Base-by-base conservation (phyloP, 2,797 vertebrate species). In the Heteromormyrus szaboi region DNA sequence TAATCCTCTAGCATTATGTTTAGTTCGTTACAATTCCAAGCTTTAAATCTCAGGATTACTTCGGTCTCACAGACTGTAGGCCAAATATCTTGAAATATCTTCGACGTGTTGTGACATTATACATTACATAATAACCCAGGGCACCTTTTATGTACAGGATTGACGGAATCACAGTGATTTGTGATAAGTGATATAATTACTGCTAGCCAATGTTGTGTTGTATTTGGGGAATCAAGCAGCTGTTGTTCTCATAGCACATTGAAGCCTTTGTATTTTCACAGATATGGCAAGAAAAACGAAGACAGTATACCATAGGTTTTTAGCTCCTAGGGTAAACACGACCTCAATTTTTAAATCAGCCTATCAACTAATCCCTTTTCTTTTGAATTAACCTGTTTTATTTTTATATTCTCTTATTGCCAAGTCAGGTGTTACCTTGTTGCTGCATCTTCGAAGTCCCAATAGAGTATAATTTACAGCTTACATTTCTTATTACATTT, bases 271-370 rank as follows among this genome's bases (percentile, higher is more conserved):
- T 97, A 94, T 98, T 94, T 94, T 95, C 96, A 91, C 97, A 97
- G 97, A 97, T 97, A 94, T 97, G 97, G 96, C 91, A 93, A 92
- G 95, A 96, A 95, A 94, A 95, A 94, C 93, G 97, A 96, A 96
- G 97, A 96, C 89, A 96, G 93, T 96, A 97, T 96, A 95, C 95
- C 95, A 94, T 96, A 96, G 94, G 93, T 95, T 95, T 97, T 95
- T 96, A 96, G 94, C 93, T 94, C 91, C 94, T 96, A 97, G 97
- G 97, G 97, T 97, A 97, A 97, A 96, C 90, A 88, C 92, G 90
- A 91, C 88, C 88, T 92, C 92, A 92, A 92, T 93, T 95, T 89
- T 91, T 93, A 88, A 95, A 92, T 91, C 89, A 93, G 84, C 91
- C 92, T 94, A 90, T 93, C 89, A 91, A 94, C 92, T 94, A 96